phyloP scores from a whole-genome alignment of 1,140 invertebrate genomes.

The Pseudoatta argentina region DNA sequence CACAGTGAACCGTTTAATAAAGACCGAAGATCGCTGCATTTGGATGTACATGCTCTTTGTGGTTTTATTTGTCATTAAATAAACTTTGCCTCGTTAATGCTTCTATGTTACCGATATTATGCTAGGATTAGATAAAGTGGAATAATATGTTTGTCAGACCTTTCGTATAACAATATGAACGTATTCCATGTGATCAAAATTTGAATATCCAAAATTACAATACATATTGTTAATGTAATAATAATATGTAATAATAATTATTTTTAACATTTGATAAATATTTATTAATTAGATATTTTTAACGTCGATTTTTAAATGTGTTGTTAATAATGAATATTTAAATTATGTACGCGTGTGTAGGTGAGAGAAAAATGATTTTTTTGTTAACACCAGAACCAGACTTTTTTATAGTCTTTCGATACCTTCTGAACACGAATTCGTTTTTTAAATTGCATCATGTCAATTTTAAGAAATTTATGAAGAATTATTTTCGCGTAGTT shows the following conservation, averaged over 20 bases:
- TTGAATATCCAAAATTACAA: neutral
- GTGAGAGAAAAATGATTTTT: too few relatives aligned
- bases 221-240: neutral
- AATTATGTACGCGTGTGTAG: neutral
- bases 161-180: neutral
- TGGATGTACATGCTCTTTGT: constrained; percentile 19
- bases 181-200: neutral
- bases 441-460: too few relatives aligned
- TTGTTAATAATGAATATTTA: constrained; percentile 17
- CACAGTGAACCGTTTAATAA: constrained; percentile 53
- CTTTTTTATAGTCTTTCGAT: too few relatives aligned
- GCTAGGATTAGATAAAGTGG: constrained; percentile 29
- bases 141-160: constrained; percentile 13
- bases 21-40: neutral
- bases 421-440: too few relatives aligned
- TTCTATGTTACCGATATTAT: constrained; percentile 26
- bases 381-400: too few relatives aligned
- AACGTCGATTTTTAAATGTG: neutral
- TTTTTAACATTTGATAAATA: neutral
- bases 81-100: constrained; percentile 7
- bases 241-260: neutral
- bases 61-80: constrained; percentile 42
- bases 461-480: too few relatives aligned
- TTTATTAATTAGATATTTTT: neutral
- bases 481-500: too few relatives aligned